phyloP scores from a whole-genome alignment of 2,113 vertebrate species.

The Todiramphus chloris region DNA sequence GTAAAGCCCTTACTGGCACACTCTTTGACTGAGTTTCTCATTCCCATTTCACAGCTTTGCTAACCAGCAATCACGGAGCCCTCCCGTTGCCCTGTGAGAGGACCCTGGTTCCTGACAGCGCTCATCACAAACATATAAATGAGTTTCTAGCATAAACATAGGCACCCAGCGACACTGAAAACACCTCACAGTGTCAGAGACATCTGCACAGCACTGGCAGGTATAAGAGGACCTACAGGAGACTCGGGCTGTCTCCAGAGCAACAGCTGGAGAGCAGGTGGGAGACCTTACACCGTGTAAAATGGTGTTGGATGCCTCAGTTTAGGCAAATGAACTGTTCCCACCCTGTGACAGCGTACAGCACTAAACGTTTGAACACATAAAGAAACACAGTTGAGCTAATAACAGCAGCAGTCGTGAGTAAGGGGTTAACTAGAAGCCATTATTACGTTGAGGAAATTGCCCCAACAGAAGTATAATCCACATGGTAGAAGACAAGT shows the following conservation, averaged over 20 bases:
- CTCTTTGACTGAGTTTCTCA: background rate
- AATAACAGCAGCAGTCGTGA: background rate
- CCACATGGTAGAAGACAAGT: slow-evolving; percentile 74
- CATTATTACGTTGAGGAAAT: slow-evolving; percentile 60
- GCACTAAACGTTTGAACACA: background rate
- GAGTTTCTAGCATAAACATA: background rate
- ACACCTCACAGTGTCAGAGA: background rate
- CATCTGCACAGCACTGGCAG: background rate
- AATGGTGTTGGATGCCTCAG: background rate
- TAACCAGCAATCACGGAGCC: background rate
- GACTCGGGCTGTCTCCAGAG: background rate
- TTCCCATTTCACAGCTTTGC: background rate
- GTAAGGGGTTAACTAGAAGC: slow-evolving; percentile 62
- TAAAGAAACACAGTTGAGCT: background rate
- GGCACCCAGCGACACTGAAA: background rate
- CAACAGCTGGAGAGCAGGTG: background rate
- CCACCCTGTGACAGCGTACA: background rate
- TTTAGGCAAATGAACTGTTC: background rate
- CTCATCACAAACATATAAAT: background rate
- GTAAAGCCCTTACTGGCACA: background rate
- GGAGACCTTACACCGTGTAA: background rate
- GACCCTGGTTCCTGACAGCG: background rate
- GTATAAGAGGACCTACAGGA: background rate
- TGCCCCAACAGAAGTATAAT: slow-evolving; percentile 66
- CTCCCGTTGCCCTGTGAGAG: background rate